Base-by-base conservation (phyloP, 2,113 vertebrate genomes). In the Ailuropoda melanoleuca region DNA sequence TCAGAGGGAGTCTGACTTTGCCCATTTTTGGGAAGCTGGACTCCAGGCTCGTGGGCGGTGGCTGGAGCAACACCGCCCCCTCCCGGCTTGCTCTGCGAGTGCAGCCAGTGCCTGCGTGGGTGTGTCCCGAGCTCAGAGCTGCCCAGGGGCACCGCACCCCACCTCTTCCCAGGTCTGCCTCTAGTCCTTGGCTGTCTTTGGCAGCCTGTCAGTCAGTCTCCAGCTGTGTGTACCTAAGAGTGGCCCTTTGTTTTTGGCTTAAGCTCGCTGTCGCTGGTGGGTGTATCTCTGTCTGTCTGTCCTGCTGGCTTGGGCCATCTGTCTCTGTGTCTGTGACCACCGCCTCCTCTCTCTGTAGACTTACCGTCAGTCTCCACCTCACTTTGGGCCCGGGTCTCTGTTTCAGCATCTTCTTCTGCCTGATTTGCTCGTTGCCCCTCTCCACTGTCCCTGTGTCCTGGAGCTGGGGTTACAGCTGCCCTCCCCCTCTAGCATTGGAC, bases 41-140 rank as follows among this genome's bases (percentile, higher is more conserved):
- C 0, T 0, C 11, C 46, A 0, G 43, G 39, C 62, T 55, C 1
- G 6, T 43, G 62, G 29, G 90, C 6, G 17, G 72, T 95, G 77
- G 15, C 58, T 93, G 85, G 91, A 75, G 81, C 80, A 93, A 95
- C 55, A 50, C 24, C 1, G 55, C 64, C 89, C 58, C 46, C 95
- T 85, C 34, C 37, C 85, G 97, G 81, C 13, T 7, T 1, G 18
- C 8, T 62, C 11, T 96, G 58, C 1, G 68, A 94, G 43, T 84
- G 37, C 92, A 75, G 66, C 3, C 88, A 29, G 34, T 46, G 46
- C 37, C 10, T 31, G 37, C 23, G 74, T 7, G 62, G 62, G 62
- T 34, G 62, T 66, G 31, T 4, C 26, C 23, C 19, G 39, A 19
- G 82, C 19, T 39, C 43, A 37, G 34, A 43, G 11, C 18, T 19